phyloP scores from a whole-genome alignment of 2,797 vertebrate species.

The Poecilia velifera region DNA sequence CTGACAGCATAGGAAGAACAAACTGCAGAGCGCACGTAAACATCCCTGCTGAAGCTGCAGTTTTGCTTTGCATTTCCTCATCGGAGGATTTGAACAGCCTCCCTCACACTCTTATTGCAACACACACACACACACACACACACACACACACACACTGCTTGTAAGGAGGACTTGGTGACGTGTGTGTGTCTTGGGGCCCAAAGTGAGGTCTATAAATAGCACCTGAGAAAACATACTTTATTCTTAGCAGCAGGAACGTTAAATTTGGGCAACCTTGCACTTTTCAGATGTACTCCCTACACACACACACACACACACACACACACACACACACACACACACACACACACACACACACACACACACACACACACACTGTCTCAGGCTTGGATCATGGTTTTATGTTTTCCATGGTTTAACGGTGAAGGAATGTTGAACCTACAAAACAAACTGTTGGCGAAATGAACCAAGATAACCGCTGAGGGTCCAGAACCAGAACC shows the following conservation, averaged over 20 bases:
- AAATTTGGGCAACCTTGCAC: slow-evolving; percentile 74
- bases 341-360: slow-evolving; percentile 14
- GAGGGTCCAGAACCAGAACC: neutral
- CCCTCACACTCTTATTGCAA: slow-evolving; percentile 60
- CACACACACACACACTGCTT: slow-evolving; percentile 24
- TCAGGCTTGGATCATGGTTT: slow-evolving; percentile 45
- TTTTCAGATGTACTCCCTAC: slow-evolving; percentile 33
- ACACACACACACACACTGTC: slow-evolving; percentile 23
- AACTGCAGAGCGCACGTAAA: slow-evolving; percentile 23
- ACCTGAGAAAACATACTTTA: slow-evolving; percentile 77
- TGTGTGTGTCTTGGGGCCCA: slow-evolving; percentile 68
- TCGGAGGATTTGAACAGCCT: slow-evolving; percentile 48
- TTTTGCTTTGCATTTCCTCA: slow-evolving; percentile 61
- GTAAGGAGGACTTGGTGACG: slow-evolving; percentile 68
- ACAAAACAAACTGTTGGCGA: slow-evolving; percentile 3
- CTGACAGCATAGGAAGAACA: slow-evolving; percentile 49
- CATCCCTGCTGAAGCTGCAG: slow-evolving; percentile 64
- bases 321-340: slow-evolving; percentile 15
- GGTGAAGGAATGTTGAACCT: slow-evolving; percentile 43
- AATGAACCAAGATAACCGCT: neutral
- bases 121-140: slow-evolving; percentile 43
- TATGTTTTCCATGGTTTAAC: slow-evolving; percentile 63
- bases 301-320: slow-evolving; percentile 14
- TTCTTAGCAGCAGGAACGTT: slow-evolving; percentile 84
- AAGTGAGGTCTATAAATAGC: slow-evolving; percentile 77